These are phyloP conservation scores for Ataeniobius toweri DNA, from an alignment of 2,797 vertebrate genomes.

Conservation along the genomic window DNA sequence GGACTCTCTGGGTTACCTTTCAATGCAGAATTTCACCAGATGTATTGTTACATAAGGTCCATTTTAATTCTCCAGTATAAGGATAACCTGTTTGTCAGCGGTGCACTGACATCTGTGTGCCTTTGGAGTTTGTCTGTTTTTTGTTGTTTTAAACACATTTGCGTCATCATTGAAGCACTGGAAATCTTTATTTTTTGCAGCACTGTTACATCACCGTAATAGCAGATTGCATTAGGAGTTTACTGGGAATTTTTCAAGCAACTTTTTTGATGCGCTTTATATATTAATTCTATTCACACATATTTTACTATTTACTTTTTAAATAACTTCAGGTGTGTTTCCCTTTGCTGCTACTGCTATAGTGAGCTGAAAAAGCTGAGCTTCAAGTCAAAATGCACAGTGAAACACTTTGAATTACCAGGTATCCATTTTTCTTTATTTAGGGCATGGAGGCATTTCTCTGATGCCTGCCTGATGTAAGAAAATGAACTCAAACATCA, in stretches of 20 bases:
- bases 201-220: not conserved
- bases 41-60: conserved; percentile 10
- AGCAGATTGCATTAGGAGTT: not conserved
- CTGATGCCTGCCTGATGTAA: conserved; percentile 7
- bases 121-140: not conserved
- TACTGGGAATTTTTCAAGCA: not conserved
- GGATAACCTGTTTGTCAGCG: conserved; percentile 2
- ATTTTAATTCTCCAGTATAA: conserved; percentile 7
- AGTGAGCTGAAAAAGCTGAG: not conserved
- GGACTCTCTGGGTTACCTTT: conserved; percentile 4
- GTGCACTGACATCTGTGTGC: conserved; percentile 9
- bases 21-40: conserved; percentile 7
- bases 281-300: not conserved
- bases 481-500: not conserved
- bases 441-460: conserved; percentile 1
- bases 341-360: conserved; percentile 59
- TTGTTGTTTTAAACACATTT: not conserved
- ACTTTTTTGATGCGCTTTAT: not conserved
- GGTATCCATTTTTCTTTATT: not conserved
- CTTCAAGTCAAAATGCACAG: not conserved
- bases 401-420: not conserved
- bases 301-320: not conserved
- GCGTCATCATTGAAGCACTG: not conserved
- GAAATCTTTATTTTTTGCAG: not conserved
- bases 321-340: conserved; percentile 47